Evolutionary conservation across 1,140 invertebrate species (phyloP).

Genomic region (Drosophila pruinosa): DNA sequence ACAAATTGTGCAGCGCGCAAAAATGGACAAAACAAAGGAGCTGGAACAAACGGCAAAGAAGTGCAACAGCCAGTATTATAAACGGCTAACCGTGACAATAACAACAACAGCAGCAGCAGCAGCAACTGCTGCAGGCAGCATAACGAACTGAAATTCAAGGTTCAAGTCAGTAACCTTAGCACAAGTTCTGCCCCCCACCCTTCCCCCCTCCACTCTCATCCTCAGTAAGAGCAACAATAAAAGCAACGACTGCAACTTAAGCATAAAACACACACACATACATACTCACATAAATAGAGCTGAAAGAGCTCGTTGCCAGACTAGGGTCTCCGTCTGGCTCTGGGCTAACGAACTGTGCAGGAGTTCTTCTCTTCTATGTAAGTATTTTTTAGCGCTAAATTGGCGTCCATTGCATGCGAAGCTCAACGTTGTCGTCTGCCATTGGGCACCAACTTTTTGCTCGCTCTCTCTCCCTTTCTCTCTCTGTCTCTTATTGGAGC

Average conservation of each 20-base stretch:
- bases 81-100: constrained; percentile 69
- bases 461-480: constrained; percentile 6
- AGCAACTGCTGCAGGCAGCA: constrained; percentile 50
- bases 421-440: constrained; percentile 2
- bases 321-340: constrained; percentile 6
- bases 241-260: constrained; percentile 59
- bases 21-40: constrained; percentile 71
- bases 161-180: constrained; percentile 78
- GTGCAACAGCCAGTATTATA: constrained; percentile 49
- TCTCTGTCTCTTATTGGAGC: constrained; percentile 59
- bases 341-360: constrained; percentile 60
- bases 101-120: constrained; percentile 23
- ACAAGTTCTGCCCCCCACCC: constrained; percentile 45
- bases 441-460: constrained; percentile 4
- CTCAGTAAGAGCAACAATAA: constrained; percentile 59
- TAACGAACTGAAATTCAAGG: constrained; percentile 77
- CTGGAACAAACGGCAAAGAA: constrained; percentile 21
- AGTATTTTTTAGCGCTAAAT: constrained; percentile 66
- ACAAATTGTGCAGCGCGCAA: constrained; percentile 72
- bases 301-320: constrained; percentile 2
- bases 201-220: background rate
- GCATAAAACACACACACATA: constrained; percentile 59
- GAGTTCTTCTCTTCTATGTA: constrained; percentile 26
- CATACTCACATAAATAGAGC: background rate
- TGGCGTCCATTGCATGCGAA: constrained; percentile 65